phyloP scores from a whole-genome alignment of 2,113 vertebrate genomes.

The Empidonax traillii region DNA sequence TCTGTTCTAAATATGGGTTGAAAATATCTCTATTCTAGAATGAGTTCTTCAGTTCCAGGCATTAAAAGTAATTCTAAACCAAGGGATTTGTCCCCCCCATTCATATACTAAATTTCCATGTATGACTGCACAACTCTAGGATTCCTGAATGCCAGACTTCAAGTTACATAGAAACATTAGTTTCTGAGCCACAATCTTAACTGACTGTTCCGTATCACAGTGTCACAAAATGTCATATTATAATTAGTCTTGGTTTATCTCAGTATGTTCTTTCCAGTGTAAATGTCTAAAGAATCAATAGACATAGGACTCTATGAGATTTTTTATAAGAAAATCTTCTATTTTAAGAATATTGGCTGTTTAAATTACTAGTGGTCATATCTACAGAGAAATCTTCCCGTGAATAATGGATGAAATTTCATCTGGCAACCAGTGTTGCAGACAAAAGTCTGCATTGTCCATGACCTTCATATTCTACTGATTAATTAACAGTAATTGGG shows the following conservation, averaged over 20 bases:
- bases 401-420: background rate
- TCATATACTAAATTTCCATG: background rate
- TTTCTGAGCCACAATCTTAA: background rate
- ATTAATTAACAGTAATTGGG: background rate
- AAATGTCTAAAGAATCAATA: background rate
- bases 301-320: background rate
- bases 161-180: background rate
- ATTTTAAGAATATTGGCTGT: background rate
- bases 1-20: background rate
- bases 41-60: background rate
- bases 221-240: background rate
- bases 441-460: no score
- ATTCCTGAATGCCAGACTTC: background rate
- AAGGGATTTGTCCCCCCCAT: background rate
- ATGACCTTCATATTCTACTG: background rate
- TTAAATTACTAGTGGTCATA: background rate
- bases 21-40: background rate
- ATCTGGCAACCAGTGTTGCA: background rate
- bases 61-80: background rate
- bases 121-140: background rate
- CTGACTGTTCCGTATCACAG: background rate
- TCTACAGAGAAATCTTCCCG: background rate
- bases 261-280: background rate
- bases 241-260: background rate
- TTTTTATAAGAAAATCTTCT: background rate